Percentiles rank a stretch among this genome's conserved stretches.
Evolutionary conservation across 2,113 vertebrate species (phyloP).

Genomic region (Callospermophilus lateralis): DNA sequence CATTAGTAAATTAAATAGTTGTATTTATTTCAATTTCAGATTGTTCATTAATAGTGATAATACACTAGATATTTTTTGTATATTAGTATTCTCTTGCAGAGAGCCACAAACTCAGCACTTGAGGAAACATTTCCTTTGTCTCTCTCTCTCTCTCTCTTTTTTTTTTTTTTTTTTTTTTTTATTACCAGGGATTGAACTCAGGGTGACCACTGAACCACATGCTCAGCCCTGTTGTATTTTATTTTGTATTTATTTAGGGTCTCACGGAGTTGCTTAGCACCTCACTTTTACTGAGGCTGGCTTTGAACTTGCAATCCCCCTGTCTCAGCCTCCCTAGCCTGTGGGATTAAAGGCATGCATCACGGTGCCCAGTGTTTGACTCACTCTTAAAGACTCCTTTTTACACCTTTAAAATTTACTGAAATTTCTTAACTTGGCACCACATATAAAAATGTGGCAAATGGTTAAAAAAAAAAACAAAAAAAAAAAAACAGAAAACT

Average conservation of each 20-base stretch:
- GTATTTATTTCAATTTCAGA: neutral
- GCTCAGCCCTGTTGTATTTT: no score
- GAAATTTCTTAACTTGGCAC: neutral
- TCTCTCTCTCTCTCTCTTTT: no score
- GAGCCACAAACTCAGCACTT: neutral
- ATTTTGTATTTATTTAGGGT: no score
- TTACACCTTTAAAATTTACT: neutral
- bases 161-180: neutral
- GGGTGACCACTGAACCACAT: no score
- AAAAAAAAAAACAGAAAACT: neutral
- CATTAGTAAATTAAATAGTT: neutral
- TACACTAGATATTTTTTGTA: neutral
- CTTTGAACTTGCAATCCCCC: no score
- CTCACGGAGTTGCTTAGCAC: no score
- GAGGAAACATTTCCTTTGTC: neutral
- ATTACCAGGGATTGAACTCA: no score
- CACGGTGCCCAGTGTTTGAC: neutral
- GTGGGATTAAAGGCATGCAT: no score
- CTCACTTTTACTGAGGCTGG: no score
- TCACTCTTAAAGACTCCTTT: slow-evolving; percentile 34
- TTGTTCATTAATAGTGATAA: neutral
- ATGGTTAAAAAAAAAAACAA: neutral
- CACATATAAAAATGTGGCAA: neutral
- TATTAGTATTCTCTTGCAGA: neutral
- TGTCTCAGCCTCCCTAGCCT: no score